A percentile compares a stretch with the other conserved stretches of the same genome.
Conservation (phyloP, 2,113 vertebrate species). For the mouse (Mus musculus) region GRCm39 chr9:63121001-63121500, state of each 20-base stretch:
- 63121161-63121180: not conserved
- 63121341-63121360: too few relatives aligned
- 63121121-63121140: not conserved
- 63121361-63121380: too few relatives aligned
- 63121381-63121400: too few relatives aligned
- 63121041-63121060: conserved; percentile 54
- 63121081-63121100: conserved; percentile 20
- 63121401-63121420: too few relatives aligned
- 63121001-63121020: not conserved
- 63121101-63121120: not conserved
- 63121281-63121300: too few relatives aligned
- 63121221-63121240: too few relatives aligned
- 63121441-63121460: not conserved
- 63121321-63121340: too few relatives aligned
- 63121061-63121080: conserved; percentile 1
- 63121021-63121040: conserved; percentile 38
- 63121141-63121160: not conserved
- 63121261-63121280: too few relatives aligned
- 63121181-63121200: not conserved
- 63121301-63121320: too few relatives aligned
- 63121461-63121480: not conserved
- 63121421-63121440: not conserved
- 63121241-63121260: too few relatives aligned
- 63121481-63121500: not conserved
- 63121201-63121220: conserved; percentile 13